Base-by-base conservation (phyloP, 2,113 vertebrate species). In the Boleophthalmus pectinirostris region DNA sequence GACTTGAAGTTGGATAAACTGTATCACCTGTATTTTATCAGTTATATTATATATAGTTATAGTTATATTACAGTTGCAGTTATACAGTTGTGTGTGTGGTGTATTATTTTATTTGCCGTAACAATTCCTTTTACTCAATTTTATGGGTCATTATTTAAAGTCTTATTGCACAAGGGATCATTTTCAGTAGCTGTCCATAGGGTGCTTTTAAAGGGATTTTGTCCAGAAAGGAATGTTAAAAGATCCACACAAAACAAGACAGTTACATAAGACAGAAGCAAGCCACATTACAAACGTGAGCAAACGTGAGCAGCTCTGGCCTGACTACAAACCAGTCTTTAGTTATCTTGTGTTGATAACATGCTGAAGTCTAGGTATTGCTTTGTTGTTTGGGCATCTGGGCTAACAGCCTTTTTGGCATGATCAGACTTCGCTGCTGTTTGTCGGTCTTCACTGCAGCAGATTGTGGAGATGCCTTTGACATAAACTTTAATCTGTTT, bases 401-500 rank as follows among this genome's bases (percentile, higher is more conserved):
- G 15, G 15, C 14, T 11, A 25, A 16, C 57, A 33, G 25, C 15
- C 58, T 2, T 61, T 18, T 16, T 35, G 58, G 58, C 61, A 5
- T 6, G 35, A n/a, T 38, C 16, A n/a, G 33, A 64, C 16, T 43
- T 11, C 13, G 33, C 61, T 18, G 33, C 18, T 45, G 70, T 57
- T 63, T 69, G 53, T 33, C 23, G 63, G 45, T 45, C 65, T 47
- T 4, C 69, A n/a, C 54, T 56, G 43, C 68, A 68, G 21, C 49
- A 51, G 35, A 56, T 29, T 66, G 46, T 49, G 45, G 43, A 66
- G 67, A 74, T 35, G 66, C 61, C 33, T 21, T 43, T 66, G 13
- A 25, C 58, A 74, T 24, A 69, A 73, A 43, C n/a, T n/a, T 21
- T 64, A 57, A 68, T 57, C 54, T 82, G 21, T 77, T 76, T 56